Conservation (phyloP, 2,888 invertebrate species). For the Busseola fusca region DNA sequence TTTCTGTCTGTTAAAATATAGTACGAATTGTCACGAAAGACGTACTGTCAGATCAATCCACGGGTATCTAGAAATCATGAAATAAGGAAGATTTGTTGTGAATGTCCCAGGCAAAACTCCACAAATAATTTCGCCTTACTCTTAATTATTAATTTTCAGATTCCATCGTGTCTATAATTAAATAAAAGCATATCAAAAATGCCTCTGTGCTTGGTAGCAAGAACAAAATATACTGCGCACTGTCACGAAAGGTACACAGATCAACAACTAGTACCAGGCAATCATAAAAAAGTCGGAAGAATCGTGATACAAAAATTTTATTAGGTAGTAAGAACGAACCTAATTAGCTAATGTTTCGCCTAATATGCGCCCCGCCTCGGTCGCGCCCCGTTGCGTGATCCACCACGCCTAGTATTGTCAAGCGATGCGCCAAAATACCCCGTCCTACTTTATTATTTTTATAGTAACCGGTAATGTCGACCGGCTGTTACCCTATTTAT, state of each 20-base stretch:
- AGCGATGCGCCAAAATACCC: constrained; percentile 56
- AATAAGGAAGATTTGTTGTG: constrained; percentile 26
- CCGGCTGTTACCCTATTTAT: constrained; percentile 26
- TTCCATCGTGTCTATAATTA: too few relatives aligned
- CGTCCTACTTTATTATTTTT: constrained; percentile 43
- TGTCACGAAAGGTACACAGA: constrained; percentile 13
- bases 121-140: background rate
- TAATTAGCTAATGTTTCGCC: constrained; percentile 66
- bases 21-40: background rate
- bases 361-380: constrained; percentile 58
- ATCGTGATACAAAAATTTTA: constrained; percentile 43
- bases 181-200: background rate
- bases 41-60: background rate
- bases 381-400: constrained; percentile 63
- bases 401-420: constrained; percentile 56
- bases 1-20: background rate
- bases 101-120: background rate
- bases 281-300: constrained; percentile 32
- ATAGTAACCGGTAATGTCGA: constrained; percentile 40
- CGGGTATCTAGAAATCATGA: constrained; percentile 36
- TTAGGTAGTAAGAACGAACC: constrained; percentile 34
- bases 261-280: constrained; percentile 29
- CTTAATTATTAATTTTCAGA: background rate
- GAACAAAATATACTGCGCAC: background rate
- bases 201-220: background rate